Conservation (phyloP, 2,888 invertebrate species). For the Nephrotoma guestfalica region DNA sequence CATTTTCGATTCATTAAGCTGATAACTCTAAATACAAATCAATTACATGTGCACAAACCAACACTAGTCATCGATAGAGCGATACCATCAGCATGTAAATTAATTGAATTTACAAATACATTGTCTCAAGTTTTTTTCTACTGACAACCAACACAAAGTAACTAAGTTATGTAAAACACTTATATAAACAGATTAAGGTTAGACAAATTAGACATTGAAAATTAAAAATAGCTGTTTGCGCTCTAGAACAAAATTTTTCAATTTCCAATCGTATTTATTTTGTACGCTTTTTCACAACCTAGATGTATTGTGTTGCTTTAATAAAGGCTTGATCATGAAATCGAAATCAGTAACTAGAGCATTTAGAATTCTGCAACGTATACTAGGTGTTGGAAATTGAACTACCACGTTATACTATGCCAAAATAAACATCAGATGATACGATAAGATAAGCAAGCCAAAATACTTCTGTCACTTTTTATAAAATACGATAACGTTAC, state of each 20-base stretch:
- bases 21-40: background rate
- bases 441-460: too few species aligned
- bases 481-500: too few species aligned
- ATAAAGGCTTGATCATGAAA: too few species aligned
- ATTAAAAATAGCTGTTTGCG: background rate
- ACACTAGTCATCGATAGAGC: background rate
- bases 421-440: too few species aligned
- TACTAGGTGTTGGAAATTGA: too few species aligned
- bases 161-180: background rate
- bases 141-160: background rate
- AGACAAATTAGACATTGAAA: background rate
- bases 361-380: too few species aligned
- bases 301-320: too few species aligned
- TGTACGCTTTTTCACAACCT: too few species aligned
- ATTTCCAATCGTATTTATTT: background rate
- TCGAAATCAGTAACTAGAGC: too few species aligned
- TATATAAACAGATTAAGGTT: background rate
- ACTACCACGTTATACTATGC: too few species aligned
- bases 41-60: background rate
- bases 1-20: background rate
- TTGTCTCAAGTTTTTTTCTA: background rate
- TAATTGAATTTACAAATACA: background rate
- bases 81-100: background rate
- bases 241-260: background rate
- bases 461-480: too few species aligned